Evolutionary conservation across 2,797 vertebrate genomes (phyloP), one percentile per base, ranked within the genome.

Genomic region (Galagoides demidoff): DNA sequence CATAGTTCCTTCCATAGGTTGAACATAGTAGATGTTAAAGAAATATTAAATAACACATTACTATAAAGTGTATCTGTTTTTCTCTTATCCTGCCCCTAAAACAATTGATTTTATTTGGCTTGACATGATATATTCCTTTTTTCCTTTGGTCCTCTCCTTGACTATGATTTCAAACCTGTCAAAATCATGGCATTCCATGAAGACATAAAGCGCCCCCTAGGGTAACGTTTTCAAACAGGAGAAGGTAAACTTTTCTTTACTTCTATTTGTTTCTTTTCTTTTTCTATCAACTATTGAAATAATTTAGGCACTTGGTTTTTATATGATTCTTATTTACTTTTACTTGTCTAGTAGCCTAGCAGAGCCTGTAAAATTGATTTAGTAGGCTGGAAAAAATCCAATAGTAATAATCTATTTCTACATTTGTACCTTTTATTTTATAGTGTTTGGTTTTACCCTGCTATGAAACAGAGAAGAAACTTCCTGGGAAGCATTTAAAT

Each of bases 151-250:
- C 31, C 16, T 70, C 16, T 78, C 27, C 7, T 86, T 88, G 17
- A 45, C 22, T 86, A 34, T 94, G 17, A 83, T 85, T 96, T 61
- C 74, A 88, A 96, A 64, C 73, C 45, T 29, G 71, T 77, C n/a
- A 84, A 63, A 43, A 1, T 70, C 17, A 7, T 11, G 14, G 4
- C 17, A 45, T 61, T 2, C 76, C 49, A 76, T 78, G 68, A 86
- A 74, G 37, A 17, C 34, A 61, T 11, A 83, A 19, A 64, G 7
- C 5, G 52, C 5, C 4, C 10, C 20, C 22, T 59, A 70, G 34
- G 20, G 17, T n/a, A 55, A 31, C 8, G 1, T 11, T 73, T 91
- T 45, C 29, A 1, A 68, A 84, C 22, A 64, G 5, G 43, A 87
- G 37, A 73, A 82, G 43, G 43, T 85, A 34, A 73, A 82, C 27